Evolutionary conservation across 2,113 vertebrate species (phyloP), one percentile per base, ranked within the genome.

Genomic region (Ochotona princeps): DNA sequence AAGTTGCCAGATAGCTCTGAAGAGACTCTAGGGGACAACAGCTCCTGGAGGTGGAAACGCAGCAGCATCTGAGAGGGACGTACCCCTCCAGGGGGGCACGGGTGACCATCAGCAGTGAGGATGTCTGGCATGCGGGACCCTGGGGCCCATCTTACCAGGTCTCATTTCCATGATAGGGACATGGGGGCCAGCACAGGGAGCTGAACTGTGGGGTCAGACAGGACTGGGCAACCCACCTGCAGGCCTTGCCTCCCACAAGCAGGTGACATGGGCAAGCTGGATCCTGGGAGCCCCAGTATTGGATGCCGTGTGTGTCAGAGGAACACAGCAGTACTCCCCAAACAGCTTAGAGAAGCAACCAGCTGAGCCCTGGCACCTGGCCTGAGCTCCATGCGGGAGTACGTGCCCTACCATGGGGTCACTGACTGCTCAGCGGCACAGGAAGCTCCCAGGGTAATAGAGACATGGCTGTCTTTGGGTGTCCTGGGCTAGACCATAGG

Each of bases 361-460:
- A 44, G 49, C 66, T 15, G 20, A 9, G 30, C 2, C 44, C 44
- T 1, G 30, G 85, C 21, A n/a, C 28, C 2, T 0, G 0, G 1
- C 2, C 4, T 23, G 57, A 47, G 7, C 7, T 61, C 57, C 20
- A 4, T 0, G 4, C 8, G 47, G 1, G 0, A 51, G 32, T 12
- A 5, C 66, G 20, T 66, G 57, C 35, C 85, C 67, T 87, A 61
- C 28, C 47, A 20, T 12, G 30, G 28, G 49, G 38, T 25, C 18
- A 23, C 32, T 70, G 87, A 32, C 25, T 5, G 1, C 20, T 13
- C 1, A 0, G 23, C 35, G 35, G 51, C 30, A 17, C 32, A 54
- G 9, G 25, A 72, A 61, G 81, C 65, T 32, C 30, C 28, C 3
- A 0, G 1, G 4, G 81, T 28, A 57, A 11, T 5, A 44, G 30